Evolutionary conservation across 2,888 invertebrate species (phyloP).

Genomic region (Digitonthophagus gazella): DNA sequence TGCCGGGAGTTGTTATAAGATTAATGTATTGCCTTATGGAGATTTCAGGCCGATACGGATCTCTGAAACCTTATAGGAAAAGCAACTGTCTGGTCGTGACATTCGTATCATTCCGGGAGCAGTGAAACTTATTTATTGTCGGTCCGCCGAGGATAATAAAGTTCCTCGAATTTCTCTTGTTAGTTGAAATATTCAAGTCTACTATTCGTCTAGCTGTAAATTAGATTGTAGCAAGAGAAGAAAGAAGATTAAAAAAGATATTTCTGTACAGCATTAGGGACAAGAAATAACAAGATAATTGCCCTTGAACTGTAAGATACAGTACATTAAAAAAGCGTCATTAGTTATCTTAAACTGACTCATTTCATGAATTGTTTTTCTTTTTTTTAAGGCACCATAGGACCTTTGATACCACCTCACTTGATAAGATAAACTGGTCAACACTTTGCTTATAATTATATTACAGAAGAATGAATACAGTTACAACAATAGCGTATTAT

Average conservation of each 20-base stretch:
- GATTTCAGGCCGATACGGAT: constrained; percentile 14
- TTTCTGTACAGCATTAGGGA: background rate
- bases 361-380: background rate
- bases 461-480: no score
- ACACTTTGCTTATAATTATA: background rate
- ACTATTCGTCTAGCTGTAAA: background rate
- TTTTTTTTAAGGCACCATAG: background rate
- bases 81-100: constrained; percentile 11
- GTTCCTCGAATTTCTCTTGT: background rate
- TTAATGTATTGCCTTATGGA: constrained; percentile 18
- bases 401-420: background rate
- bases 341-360: background rate
- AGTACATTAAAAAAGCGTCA: background rate
- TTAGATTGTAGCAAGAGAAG: background rate
- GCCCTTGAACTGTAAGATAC: background rate
- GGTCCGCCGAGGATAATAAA: background rate
- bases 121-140: constrained; percentile 1
- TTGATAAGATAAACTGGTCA: background rate
- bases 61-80: constrained; percentile 16
- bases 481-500: no score
- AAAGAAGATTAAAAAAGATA: background rate
- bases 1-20: constrained; percentile 10
- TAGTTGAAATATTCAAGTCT: background rate
- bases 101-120: constrained; percentile 10
- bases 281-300: background rate